Conservation (phyloP, 2,113 vertebrate genomes). For the Melanostigma gelatinosum region DNA sequence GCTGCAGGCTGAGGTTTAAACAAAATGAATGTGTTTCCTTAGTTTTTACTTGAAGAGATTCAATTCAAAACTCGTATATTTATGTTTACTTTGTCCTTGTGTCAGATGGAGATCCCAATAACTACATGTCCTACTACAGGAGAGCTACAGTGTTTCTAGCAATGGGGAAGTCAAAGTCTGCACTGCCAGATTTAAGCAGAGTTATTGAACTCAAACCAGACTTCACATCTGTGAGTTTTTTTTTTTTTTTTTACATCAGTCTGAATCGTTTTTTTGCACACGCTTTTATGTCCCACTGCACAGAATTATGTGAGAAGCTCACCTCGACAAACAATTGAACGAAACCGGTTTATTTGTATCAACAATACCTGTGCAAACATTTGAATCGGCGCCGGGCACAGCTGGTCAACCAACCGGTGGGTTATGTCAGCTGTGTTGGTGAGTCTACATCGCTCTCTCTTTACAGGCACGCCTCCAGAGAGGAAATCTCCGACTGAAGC, state of each 20-base stretch:
- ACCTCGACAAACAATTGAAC: background rate
- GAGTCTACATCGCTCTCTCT: background rate
- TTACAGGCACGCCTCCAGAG: conserved; percentile 94
- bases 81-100: background rate
- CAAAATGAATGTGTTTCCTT: background rate
- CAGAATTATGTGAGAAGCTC: background rate
- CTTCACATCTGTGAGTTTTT: conserved; percentile 91
- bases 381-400: background rate
- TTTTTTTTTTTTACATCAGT: background rate
- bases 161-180: conserved; percentile 98
- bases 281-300: background rate
- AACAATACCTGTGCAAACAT: background rate
- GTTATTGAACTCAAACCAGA: conserved; percentile 98
- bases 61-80: background rate
- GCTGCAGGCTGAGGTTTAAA: background rate
- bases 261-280: background rate
- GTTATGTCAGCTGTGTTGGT: conserved; percentile 34
- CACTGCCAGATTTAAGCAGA: conserved; percentile 94
- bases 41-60: background rate
- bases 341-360: background rate
- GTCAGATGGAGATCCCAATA: conserved; percentile 94
- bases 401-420: conserved; percentile 1
- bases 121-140: conserved; percentile 96
- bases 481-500: conserved; percentile 93
- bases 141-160: conserved; percentile 98